Base-by-base conservation (phyloP, 2,797 vertebrate species). In the Leptoclinus maculatus region DNA sequence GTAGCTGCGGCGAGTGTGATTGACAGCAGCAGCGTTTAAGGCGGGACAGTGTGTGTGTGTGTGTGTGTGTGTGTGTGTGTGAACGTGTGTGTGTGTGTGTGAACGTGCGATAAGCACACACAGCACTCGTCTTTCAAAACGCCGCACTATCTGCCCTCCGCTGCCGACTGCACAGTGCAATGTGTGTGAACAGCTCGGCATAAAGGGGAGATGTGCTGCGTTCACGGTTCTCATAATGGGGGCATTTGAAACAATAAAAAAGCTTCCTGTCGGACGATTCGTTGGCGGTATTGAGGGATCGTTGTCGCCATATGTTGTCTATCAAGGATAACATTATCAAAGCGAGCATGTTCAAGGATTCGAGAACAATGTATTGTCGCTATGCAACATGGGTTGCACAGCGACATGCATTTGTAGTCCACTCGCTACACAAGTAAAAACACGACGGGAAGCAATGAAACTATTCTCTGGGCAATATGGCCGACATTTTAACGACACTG, bases 1-100 rank as follows among this genome's bases (percentile, higher is more conserved):
- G 69, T 59, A 49, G 41, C 78, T 36, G 72, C 66, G 25, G 39
- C 23, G 12, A 29, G 73, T 6, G 53, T 91, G 90, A 90, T 80
- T 92, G 91, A 90, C 84, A 76, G 82, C 70, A 11, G 78, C 71
- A 74, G 74, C 58, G 76, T 68, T 78, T 65, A 76, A 84, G 70
- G 64, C 29, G 1, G 66, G 45, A 27, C 7, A 4, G n/a, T 5
- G 21, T 23, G 21, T 12, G 49, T 23, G 47, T 12, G 49, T 23
- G 49, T 11, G 49, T n/a, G 49, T 23, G 21, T 12, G 51, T 53
- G 51, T 49, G 47, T n/a, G 47, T 49, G 21, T 49, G 47, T 49
- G 39, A 14, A 13, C 1, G 43, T 6, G 43, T 41, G 43, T 6
- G 43, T 41, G 11, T 57, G 59, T 41, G 67, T 70, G 59, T 49